Evolutionary conservation across 1,140 invertebrate species (phyloP), one percentile per base, ranked within the genome.

Genomic region (Pomacea maculata): DNA sequence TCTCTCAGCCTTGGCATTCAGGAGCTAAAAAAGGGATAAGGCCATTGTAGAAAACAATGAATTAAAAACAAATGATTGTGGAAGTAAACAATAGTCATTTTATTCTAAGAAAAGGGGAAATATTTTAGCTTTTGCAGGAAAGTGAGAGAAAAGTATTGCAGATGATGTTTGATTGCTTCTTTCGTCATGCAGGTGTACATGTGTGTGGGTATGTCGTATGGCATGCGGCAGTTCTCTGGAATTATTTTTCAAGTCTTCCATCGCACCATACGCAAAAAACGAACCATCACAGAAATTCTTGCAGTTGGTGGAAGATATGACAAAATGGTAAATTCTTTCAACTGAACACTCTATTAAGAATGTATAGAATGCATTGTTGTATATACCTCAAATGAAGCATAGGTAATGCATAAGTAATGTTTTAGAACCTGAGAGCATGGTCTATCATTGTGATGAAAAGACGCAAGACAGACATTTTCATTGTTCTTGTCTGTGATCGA

Each of bases 211-310:
- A 89, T 95, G 81, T 92, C 94, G 0, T 94, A 94, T 86, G 94
- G 94, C 81, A 91, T 93, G 12, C 85, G 84, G 5, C 93, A 95
- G 80, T 95, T 94, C 86, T 95, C 94, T 29, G 95, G 95, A 0
- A 92, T 95, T 84, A 93, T 95, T 78, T 95, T 93, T 90, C 94
- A 96, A 90, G 93, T 96, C 83, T 93, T 94, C 1, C 93, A 93
- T 83, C 93, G 95, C 82, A 87, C 93, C 29, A 94, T 93, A 75
- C 92, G 92, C 71, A 94, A 94, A 87, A 93, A 93, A 85, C 92
- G 85, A 82, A 63, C 82, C 79, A 86, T 91, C 55, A 86, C 92
- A 45, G 94, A 95, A 83, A 92, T 95, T 0, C 92, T 95, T 68
- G 94, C 94, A n/a, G 93, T 92, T 34, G 95, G 94, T 21, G 94